Evolutionary conservation across 2,888 invertebrate species (phyloP), one percentile per base, ranked within the genome.

Genomic region (Arctia plantaginis): DNA sequence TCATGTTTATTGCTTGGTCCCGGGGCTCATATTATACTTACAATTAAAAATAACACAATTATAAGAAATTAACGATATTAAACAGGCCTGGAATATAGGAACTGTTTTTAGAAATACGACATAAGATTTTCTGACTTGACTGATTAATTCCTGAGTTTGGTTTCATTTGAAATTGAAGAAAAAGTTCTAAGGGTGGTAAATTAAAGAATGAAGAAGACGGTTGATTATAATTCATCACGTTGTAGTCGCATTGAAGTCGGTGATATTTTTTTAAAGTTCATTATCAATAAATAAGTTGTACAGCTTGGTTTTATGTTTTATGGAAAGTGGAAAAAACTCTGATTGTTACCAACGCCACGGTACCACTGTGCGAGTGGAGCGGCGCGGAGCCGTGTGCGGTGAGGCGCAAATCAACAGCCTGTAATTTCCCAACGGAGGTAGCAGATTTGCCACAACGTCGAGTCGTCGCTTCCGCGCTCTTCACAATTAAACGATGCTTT

Each of bases 381-480:
- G 27, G 4, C 6, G 23, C 8, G n/a, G 71, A n/a, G 51, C n/a
- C 8, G 30, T 23, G 55, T 6, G 68, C 68, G 47, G 18, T 27
- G 67, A 62, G 44, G 44, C 68, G 72, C 69, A 69, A 73, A 69
- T 55, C 47, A 41, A 59, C 59, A 68, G 68, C 35, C 44, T 30
- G 68, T 64, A 47, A 73, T 73, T 68, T 73, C 73, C 69, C 69
- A 62, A 64, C 68, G 73, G 73, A 65, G 72, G 62, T 44, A 44
- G n/a, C 72, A 27, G 39, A 72, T 33, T 35, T 55, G 66, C 41
- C 41, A 67, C 66, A 10, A 27, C 62, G 41, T 18, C 41, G 33
- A 15, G 39, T 8, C 35, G 18, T 3, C 59, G 59, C 59, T 39
- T 59, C 69, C 39, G 8, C 41, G 27, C 59, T 55, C 27, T 41